A percentile compares a stretch with the other conserved stretches of the same genome.
These are phyloP conservation scores for Artemisiospiza belli DNA, from an alignment of 2,113 vertebrate species.

Conservation along the genomic window DNA sequence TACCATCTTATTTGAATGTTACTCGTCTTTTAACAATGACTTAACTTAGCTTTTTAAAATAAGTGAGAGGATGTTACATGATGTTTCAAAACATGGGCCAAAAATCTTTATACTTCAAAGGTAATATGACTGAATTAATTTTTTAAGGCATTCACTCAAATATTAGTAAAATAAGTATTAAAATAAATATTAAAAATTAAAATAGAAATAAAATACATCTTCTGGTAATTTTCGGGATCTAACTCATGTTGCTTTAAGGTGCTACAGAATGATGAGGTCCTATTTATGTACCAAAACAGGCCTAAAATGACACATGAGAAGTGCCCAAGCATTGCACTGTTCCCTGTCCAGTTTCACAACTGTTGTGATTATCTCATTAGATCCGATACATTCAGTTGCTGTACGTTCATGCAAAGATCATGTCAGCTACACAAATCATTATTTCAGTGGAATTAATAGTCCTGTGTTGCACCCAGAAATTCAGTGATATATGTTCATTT, in stretches of 20 bases:
- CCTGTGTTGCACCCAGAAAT: background rate
- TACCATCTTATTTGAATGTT: background rate
- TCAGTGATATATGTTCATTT: background rate
- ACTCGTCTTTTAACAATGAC: background rate
- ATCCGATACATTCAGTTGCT: background rate
- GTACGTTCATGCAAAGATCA: background rate
- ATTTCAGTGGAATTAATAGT: background rate
- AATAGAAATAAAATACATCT: background rate
- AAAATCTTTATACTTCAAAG: background rate
- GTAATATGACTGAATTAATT: background rate
- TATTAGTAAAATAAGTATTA: background rate
- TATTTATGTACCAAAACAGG: background rate
- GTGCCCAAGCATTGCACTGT: background rate
- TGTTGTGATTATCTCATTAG: background rate
- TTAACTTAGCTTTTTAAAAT: background rate
- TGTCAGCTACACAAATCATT: background rate
- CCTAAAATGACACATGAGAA: background rate
- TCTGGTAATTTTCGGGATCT: background rate
- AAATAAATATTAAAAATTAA: background rate
- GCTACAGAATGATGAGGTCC: background rate
- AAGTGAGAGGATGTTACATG: background rate
- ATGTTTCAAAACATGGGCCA: background rate
- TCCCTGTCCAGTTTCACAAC: background rate
- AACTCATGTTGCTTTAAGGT: background rate
- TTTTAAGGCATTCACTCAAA: background rate